Percentiles rank a stretch among this genome's conserved stretches.
phyloP scores from a whole-genome alignment of 2,888 invertebrate species.

The Stenurella melanura region DNA sequence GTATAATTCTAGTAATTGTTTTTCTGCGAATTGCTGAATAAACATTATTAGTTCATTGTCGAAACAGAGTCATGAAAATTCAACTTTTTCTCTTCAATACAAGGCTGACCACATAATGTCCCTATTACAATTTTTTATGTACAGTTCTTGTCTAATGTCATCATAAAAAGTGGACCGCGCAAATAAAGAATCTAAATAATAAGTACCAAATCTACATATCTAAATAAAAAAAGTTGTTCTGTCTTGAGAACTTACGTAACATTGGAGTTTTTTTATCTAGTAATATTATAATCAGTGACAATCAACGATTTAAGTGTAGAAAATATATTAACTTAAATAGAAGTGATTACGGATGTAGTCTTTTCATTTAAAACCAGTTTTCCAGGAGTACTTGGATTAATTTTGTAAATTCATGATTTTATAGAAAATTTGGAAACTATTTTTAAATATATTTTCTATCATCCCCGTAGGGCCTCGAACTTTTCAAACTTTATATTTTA shows the following conservation, averaged over 20 bases:
- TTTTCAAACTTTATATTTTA: too few relatives aligned
- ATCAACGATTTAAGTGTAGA: not conserved
- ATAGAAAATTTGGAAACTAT: too few relatives aligned
- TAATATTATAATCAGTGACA: not conserved
- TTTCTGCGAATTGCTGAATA: too few relatives aligned
- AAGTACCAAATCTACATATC: not conserved
- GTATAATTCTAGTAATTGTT: too few relatives aligned
- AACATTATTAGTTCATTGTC: not conserved
- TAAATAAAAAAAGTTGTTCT: conserved; percentile 1
- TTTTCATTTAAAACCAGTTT: too few relatives aligned
- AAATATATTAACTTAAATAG: not conserved
- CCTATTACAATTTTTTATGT: not conserved
- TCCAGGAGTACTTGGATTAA: too few relatives aligned
- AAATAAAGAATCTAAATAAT: not conserved
- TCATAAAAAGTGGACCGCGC: not conserved
- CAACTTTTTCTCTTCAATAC: not conserved
- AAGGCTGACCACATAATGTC: not conserved
- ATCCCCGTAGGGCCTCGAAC: too few relatives aligned
- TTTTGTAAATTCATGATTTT: too few relatives aligned
- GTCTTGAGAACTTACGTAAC: not conserved
- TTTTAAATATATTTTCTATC: too few relatives aligned
- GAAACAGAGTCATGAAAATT: not conserved
- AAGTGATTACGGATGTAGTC: too few relatives aligned
- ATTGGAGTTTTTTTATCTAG: not conserved
- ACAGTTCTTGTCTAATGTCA: not conserved